Evolutionary conservation across 1,140 invertebrate species (phyloP).

Genomic region (Sogatella furcifera): DNA sequence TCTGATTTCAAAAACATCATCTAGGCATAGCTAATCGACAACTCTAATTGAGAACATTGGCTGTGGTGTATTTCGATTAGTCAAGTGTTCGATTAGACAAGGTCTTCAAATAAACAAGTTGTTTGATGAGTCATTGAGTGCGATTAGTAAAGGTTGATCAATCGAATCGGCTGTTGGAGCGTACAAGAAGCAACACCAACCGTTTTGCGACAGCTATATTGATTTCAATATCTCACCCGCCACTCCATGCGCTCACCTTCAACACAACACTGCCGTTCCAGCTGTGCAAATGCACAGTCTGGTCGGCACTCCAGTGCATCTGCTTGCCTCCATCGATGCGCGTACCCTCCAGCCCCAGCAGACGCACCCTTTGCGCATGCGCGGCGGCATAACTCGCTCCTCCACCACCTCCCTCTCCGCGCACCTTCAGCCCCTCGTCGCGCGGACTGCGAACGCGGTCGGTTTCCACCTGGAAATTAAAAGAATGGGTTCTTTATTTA

Average conservation of each 20-base stretch:
- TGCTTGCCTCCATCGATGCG: constrained; percentile 42
- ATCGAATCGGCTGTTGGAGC: too few species aligned
- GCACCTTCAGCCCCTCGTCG: constrained; percentile 49
- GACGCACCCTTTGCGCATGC: neutral
- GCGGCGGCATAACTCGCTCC: neutral
- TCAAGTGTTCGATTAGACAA: too few species aligned
- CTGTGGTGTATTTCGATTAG: too few species aligned
- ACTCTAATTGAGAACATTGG: too few species aligned
- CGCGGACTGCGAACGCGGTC: constrained; percentile 60
- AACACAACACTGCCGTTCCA: constrained; percentile 66
- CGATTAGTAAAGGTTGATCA: too few species aligned
- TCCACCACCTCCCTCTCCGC: constrained; percentile 35
- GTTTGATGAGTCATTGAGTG: too few species aligned
- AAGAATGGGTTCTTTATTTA: too few species aligned
- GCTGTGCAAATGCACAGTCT: constrained; percentile 66
- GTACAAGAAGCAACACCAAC: too few species aligned
- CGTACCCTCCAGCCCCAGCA: constrained; percentile 32
- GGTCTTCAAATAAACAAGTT: too few species aligned
- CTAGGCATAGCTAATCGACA: too few species aligned
- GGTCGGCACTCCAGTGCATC: constrained; percentile 58
- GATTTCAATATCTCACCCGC: constrained; percentile 34
- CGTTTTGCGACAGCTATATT: too few species aligned
- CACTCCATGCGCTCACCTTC: constrained; percentile 42
- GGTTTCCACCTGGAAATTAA: constrained; percentile 33
- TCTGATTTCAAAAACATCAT: too few species aligned